A percentile compares a stretch with the other conserved stretches of the same genome.
These are phyloP conservation scores for Sitta carolinensis DNA, from an alignment of 2,797 vertebrate genomes.

Conservation along the genomic window DNA sequence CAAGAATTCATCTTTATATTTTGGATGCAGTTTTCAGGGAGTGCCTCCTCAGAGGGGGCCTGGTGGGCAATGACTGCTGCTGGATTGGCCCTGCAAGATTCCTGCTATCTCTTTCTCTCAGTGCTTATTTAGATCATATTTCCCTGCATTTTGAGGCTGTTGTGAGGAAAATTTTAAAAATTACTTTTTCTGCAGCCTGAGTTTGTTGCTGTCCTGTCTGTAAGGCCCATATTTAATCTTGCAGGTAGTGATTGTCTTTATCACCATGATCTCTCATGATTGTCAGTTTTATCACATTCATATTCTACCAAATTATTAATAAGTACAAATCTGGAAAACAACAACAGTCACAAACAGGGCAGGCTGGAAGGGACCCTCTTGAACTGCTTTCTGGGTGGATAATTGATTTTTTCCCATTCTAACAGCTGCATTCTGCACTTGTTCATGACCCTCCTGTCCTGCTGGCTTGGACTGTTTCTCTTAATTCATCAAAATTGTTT, in stretches of 20 bases:
- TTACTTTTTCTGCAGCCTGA: neutral
- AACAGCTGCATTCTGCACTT: neutral
- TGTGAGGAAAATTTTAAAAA: neutral
- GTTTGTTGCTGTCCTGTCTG: neutral
- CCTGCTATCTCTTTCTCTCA: neutral
- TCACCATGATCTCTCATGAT: neutral
- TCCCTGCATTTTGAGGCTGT: neutral
- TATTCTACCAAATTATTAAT: neutral
- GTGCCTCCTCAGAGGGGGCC: neutral
- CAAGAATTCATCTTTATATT: neutral
- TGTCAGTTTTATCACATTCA: neutral
- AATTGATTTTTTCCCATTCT: neutral
- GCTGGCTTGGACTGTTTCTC: neutral
- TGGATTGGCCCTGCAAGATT: neutral
- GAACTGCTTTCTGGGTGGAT: neutral
- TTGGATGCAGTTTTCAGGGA: neutral
- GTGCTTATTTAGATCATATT: neutral
- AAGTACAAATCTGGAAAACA: neutral
- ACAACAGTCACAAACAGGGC: neutral
- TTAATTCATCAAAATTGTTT: neutral
- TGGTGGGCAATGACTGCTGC: fast-evolving
- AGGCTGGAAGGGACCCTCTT: neutral
- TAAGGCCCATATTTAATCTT: neutral
- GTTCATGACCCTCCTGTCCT: fast-evolving
- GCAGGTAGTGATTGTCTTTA: neutral